Base-by-base conservation (phyloP, 1,140 invertebrate species). In the Probaryconus sp. region DNA sequence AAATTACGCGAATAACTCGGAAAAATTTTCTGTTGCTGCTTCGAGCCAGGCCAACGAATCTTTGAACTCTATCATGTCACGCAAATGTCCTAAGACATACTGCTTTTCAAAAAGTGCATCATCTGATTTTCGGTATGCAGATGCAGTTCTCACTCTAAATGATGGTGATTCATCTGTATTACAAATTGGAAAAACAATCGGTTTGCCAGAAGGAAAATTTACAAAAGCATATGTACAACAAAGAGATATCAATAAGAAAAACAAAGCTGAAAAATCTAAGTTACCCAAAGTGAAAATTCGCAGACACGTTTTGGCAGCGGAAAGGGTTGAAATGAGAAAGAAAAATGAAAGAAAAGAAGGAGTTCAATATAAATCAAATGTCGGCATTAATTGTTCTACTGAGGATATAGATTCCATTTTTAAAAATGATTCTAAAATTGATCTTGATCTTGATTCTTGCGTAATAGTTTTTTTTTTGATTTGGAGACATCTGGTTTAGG, bases 391-490 rank as follows among this genome's bases (percentile, higher is more conserved):
- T 20, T 33, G 21, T 20, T 6, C 18, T 4, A 3, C 6, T 26
- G 50, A 26, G 4, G 21, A 53, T 53, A 5, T 38, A n/a, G 13
- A 53, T 1, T 38, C 35, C 2, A 53, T 53, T 16, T 53, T 53
- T 10, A 17, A 53, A 17, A 26, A 40, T 26, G 20, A 37, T 37
- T 35, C 5, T 14, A 7, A 51, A 9, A 9, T 13, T 11, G 3
- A 51, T 37, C 5, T 35, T 20, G 13, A n/a, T 13, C 18, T 31
- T 21, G 10, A 2, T 24, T 28, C 17, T 24, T 60, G 28, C 10
- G 28, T 7, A 20, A 14, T 60, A 1, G 47, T 77, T 7, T 73
- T 28, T n/a, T n/a, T 65, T 77, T 73, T 14, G 75, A 77, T 50
- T 58, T 73, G 13, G 56, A 73, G 47, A 77, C 75, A 0, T 65